Evolutionary conservation across 2,888 invertebrate species (phyloP).

Genomic region (Lobophora halterata): DNA sequence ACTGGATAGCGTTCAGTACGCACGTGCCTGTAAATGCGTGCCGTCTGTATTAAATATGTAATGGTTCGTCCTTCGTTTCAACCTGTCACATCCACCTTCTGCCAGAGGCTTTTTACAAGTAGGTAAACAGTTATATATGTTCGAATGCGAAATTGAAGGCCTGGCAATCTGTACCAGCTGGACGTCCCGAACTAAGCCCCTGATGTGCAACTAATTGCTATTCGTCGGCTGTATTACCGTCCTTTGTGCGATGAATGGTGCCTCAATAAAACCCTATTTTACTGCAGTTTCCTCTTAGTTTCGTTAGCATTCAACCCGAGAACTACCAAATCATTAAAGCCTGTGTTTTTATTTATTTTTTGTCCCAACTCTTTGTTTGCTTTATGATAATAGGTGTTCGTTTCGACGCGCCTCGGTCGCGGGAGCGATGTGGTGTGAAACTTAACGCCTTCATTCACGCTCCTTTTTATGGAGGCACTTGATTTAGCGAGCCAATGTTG

Average conservation of each 20-base stretch:
- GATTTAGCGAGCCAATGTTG: slow-evolving; percentile 71
- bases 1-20: neutral
- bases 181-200: neutral
- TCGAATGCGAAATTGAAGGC: no score
- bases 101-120: no score
- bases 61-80: no score
- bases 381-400: slow-evolving; percentile 79
- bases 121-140: no score
- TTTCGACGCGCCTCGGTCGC: slow-evolving; percentile 60
- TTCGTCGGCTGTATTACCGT: slow-evolving; percentile 42
- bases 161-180: neutral
- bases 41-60: no score
- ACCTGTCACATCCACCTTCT: no score
- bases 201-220: slow-evolving; percentile 49
- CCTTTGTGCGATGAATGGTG: slow-evolving; percentile 54
- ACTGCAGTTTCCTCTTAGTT: slow-evolving; percentile 68
- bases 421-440: slow-evolving; percentile 75
- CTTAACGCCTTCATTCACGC: slow-evolving; percentile 76
- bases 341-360: slow-evolving; percentile 75
- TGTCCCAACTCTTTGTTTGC: slow-evolving; percentile 65
- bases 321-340: slow-evolving; percentile 74
- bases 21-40: no score
- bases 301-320: slow-evolving; percentile 73
- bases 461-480: slow-evolving; percentile 71
- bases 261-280: slow-evolving; percentile 69